Base-by-base conservation (phyloP, 2,888 invertebrate species). In the Smittia aterrima region DNA sequence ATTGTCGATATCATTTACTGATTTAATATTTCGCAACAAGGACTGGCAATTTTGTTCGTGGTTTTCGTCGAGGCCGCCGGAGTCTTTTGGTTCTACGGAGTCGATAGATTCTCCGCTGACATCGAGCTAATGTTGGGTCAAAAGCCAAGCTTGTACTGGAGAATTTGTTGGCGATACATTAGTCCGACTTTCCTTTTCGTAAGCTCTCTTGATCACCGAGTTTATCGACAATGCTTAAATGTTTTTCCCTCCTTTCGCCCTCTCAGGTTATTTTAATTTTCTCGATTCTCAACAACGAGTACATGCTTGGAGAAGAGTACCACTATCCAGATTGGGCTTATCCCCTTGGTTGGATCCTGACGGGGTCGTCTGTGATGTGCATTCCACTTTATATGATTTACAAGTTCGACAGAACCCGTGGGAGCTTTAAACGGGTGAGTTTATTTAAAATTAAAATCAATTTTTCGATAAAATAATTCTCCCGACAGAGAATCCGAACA, bases 1-100 rank as follows among this genome's bases (percentile, higher is more conserved):
- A 66, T n/a, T 1, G 20, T 24, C n/a, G 13, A 11, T 71, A 9
- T 64, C 20, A 64, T 25, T 27, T 7, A 58, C 47, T 47, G 13
- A n/a, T 47, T 16, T 47, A n/a, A 6, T 11, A 2, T 47, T 47
- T n/a, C 47, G n/a, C n/a, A n/a, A n/a, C n/a, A n/a, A 62, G 72
- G 93, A 0, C 85, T 94, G 78, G 91, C 95, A 25, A 92, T 95
- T 76, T 84, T 95, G 64, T 95, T 95, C 83, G 93, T 95, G 77
- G 95, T 95, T 58, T 95, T 95, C 80, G 92, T 95, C 75, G 95
- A 95, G 82, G 91, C 94, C 0, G 92, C 93, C 0, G 95, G 93
- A 0, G 92, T 95, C 0, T 92, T 91, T 82, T 95, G 94, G 93
- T 88, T 95, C 78, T 95, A 95, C 80, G 95, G 93, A 1, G 92